Evolutionary conservation across 2,888 invertebrate species (phyloP).

Genomic region (Drosophila aldrichi): DNA sequence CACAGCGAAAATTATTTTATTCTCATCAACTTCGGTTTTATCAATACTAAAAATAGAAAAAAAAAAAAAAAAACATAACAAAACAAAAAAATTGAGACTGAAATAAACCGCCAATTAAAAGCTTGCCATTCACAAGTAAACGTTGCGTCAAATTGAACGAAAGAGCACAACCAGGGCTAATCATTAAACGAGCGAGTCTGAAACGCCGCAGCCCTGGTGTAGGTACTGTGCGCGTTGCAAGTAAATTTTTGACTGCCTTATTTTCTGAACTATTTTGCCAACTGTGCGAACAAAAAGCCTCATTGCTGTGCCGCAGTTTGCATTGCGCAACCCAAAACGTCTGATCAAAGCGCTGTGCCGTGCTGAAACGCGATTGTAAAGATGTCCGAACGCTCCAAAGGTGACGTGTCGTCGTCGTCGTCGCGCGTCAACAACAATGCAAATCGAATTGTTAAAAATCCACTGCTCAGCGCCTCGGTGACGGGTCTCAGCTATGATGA

Average conservation of each 20-base stretch:
- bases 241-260: constrained; percentile 46
- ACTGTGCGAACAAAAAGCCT: constrained; percentile 23
- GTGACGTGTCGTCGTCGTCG: constrained; percentile 83
- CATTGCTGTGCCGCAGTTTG: constrained; percentile 4
- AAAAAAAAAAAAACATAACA: too few relatives aligned
- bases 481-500: constrained; percentile 90
- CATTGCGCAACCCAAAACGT: constrained; percentile 32
- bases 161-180: constrained; percentile 2
- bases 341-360: constrained; percentile 1
- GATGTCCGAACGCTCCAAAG: constrained; percentile 85
- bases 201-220: constrained; percentile 40
- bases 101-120: constrained; percentile 14
- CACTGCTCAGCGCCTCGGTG: constrained; percentile 90
- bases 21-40: too few relatives aligned
- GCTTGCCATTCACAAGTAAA: constrained; percentile 19
- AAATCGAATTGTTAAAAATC: constrained; percentile 87
- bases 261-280: constrained; percentile 32
- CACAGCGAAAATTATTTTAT: neutral
- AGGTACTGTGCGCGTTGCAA: constrained; percentile 58
- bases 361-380: constrained; percentile 34
- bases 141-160: constrained; percentile 19
- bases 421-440: constrained; percentile 77
- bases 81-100: neutral
- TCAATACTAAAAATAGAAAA: too few relatives aligned
- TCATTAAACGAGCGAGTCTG: constrained; percentile 15